Evolutionary conservation across 2,113 vertebrate species (phyloP).

Genomic region (Callipepla squamata): DNA sequence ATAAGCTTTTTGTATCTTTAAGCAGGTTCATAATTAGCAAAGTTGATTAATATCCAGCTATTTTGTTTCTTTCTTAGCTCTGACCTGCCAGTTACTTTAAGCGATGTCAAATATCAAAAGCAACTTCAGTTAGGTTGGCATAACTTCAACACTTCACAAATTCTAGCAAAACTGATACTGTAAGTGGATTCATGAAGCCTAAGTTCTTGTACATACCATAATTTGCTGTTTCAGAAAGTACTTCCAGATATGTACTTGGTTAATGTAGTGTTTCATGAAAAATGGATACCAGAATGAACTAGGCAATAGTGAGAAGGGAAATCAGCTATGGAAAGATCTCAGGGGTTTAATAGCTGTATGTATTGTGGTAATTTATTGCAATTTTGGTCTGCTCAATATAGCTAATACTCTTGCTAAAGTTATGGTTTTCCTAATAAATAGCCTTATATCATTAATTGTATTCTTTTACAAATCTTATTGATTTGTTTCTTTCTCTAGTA

Average conservation of each 20-base stretch:
- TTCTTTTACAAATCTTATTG: neutral
- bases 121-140: neutral
- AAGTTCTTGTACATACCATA: neutral
- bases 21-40: neutral
- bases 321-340: neutral
- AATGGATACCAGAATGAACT: neutral
- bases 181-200: neutral
- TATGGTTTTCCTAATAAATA: neutral
- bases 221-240: neutral
- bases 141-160: neutral
- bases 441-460: neutral
- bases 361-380: neutral
- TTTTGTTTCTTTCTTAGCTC: neutral
- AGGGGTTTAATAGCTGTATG: neutral
- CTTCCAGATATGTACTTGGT: fast-evolving
- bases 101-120: neutral
- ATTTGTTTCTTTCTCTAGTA: neutral
- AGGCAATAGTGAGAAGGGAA: neutral
- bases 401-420: neutral
- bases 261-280: neutral
- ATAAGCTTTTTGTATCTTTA: neutral
- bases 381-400: neutral
- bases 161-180: neutral
- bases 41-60: neutral
- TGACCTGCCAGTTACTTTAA: neutral